A percentile compares a stretch with the other conserved stretches of the same genome.
These are phyloP conservation scores for Gallinago nigripennis DNA, from an alignment of 2,797 vertebrate genomes.

Conservation along the genomic window DNA sequence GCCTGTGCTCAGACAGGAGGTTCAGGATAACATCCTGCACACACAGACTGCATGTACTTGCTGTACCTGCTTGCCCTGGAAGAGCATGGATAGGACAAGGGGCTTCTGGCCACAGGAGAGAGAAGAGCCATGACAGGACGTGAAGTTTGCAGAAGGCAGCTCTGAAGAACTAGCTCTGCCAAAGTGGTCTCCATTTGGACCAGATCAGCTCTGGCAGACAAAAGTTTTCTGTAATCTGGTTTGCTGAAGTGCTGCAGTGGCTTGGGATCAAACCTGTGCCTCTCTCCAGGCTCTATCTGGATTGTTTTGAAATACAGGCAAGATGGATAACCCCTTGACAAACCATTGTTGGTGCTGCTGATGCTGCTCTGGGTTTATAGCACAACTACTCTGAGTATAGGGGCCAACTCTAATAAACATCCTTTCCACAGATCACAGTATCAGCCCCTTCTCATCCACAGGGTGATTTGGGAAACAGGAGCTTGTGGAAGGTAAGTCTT, in stretches of 20 bases:
- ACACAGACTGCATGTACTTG: not conserved
- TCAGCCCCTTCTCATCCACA: not conserved
- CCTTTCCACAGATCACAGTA: not conserved
- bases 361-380: not conserved
- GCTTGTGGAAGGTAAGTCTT: not conserved
- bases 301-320: not conserved
- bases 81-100: rapidly evolving
- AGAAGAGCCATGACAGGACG: not conserved
- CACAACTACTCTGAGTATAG: not conserved
- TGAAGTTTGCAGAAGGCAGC: not conserved
- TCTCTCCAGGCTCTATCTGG: not conserved
- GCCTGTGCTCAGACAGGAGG: not conserved
- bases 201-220: not conserved
- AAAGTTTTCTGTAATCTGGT: not conserved
- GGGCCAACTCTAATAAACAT: not conserved
- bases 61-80: not conserved
- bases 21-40: not conserved
- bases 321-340: rapidly evolving
- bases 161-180: not conserved
- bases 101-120: not conserved
- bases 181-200: not conserved
- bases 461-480: not conserved
- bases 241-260: not conserved
- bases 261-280: not conserved
- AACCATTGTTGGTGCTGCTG: not conserved